These are phyloP conservation scores for Tiliacea citrago DNA, from an alignment of 2,888 invertebrate genomes.

Conservation along the genomic window DNA sequence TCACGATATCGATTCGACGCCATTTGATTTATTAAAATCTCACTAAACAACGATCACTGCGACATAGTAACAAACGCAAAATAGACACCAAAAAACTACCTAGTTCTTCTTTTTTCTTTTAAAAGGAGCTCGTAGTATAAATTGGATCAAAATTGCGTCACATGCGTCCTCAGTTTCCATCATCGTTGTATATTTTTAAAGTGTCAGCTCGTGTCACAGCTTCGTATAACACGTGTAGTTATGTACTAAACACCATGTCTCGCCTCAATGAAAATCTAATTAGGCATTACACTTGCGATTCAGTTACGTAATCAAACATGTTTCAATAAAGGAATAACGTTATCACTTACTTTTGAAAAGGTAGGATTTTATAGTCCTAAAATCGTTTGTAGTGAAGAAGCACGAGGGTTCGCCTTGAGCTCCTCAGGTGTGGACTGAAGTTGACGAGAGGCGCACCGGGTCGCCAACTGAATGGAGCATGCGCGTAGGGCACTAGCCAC, in stretches of 20 bases:
- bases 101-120: constrained; percentile 2
- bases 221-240: constrained; percentile 67
- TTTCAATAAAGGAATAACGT: constrained; percentile 11
- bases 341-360: constrained; percentile 84
- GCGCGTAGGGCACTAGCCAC: constrained; percentile 82
- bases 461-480: constrained; percentile 83
- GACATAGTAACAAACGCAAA: constrained; percentile 1
- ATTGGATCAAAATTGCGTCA: constrained; percentile 37
- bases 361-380: constrained; percentile 87
- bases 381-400: constrained; percentile 67
- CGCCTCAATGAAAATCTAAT: constrained; percentile 32
- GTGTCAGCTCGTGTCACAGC: constrained; percentile 55
- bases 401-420: constrained; percentile 72
- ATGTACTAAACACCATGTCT: constrained; percentile 39
- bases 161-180: constrained; percentile 40
- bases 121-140: neutral
- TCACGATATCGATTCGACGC: constrained; percentile 82
- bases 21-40: constrained; percentile 72
- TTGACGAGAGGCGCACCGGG: constrained; percentile 80
- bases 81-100: neutral
- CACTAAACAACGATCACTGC: constrained; percentile 64
- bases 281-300: constrained; percentile 30
- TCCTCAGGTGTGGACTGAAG: constrained; percentile 86
- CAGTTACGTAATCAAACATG: constrained; percentile 26
- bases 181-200: constrained; percentile 61